A percentile compares a stretch with the other conserved stretches of the same genome.
Evolutionary conservation across 2,888 invertebrate genomes (phyloP).

Genomic region (Orthonevra nobilis): DNA sequence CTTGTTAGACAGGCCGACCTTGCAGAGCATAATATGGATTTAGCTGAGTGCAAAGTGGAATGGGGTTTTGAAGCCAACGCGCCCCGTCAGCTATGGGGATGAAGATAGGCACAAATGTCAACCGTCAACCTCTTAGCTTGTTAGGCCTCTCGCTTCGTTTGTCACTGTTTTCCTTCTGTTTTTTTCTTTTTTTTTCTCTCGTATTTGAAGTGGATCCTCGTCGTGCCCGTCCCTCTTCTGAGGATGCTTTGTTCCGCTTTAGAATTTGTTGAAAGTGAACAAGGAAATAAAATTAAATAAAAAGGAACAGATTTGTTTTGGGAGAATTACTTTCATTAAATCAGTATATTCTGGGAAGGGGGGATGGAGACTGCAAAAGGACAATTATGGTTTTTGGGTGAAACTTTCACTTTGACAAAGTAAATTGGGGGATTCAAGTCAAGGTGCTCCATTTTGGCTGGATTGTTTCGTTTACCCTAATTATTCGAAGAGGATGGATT

Average conservation of each 20-base stretch:
- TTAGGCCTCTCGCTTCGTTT: constrained; percentile 51
- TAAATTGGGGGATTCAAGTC: no score
- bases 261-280: constrained; percentile 22
- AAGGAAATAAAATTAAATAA: constrained; percentile 33
- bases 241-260: not conserved
- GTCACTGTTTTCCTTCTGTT: constrained; percentile 29
- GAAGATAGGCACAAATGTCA: constrained; percentile 46
- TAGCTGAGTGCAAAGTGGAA: no score
- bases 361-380: no score
- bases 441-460: not conserved
- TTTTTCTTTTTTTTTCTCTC: constrained; percentile 6
- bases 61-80: constrained; percentile 8
- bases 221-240: not conserved
- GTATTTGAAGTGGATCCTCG: constrained; percentile 21
- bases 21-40: constrained; percentile 52
- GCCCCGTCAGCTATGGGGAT: constrained; percentile 14
- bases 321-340: constrained; percentile 32
- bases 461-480: constrained; percentile 14
- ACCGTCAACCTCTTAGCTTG: constrained; percentile 56
- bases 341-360: not conserved
- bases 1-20: constrained; percentile 64
- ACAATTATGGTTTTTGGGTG: no score
- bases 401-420: no score
- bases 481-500: constrained; percentile 1
- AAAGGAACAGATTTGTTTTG: constrained; percentile 26